Evolutionary conservation across 2,113 vertebrate genomes (phyloP), one percentile per base, ranked within the genome.

Genomic region (Motacilla tschutschensis): DNA sequence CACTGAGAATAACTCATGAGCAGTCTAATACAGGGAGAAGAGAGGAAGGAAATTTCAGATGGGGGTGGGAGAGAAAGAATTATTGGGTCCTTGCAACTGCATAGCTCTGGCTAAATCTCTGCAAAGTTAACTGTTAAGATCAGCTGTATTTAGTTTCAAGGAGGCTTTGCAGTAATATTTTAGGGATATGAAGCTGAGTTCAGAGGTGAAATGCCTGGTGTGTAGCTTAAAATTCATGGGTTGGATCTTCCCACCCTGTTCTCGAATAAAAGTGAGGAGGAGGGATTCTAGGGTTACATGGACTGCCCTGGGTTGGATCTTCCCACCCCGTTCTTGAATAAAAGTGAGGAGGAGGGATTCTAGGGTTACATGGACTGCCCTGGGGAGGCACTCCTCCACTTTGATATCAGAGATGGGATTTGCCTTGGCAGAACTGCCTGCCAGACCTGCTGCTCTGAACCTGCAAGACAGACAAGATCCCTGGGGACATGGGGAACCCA

Each of bases 1-100:
- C 26, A 9, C 67, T 2, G 8, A 78, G 55, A 85, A 85, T 88
- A 90, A 77, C 84, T 93, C 86, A 60, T 25, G 53, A 47, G 17
- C 7, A 7, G 65, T 75, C 43, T 85, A 36, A 88, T 26, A 48
- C 4, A 41, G 70, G 46, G 72, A 72, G 86, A 72, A 83, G 69
- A 62, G 57, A 83, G n/a, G 76, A 94, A 85, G 83, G 62, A 91
- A 94, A 63, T n/a, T 88, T 90, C 89, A 87, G 72, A 50, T 50
- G 50, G 55, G 73, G 43, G 65, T 41, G 33, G 46, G 31, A 82
- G 25, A 79, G 58, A 85, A 80, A 84, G 79, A 90, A 79, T 85
- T 87, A 83, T 17, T 65, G 83, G 58, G 64, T 85, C 69, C 79
- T 57, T 41, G 76, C 46, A 89, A 85, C 58, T 36, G 53, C 75